Evolutionary conservation across 2,113 vertebrate genomes (phyloP).

Genomic region (Regulus satrapa): DNA sequence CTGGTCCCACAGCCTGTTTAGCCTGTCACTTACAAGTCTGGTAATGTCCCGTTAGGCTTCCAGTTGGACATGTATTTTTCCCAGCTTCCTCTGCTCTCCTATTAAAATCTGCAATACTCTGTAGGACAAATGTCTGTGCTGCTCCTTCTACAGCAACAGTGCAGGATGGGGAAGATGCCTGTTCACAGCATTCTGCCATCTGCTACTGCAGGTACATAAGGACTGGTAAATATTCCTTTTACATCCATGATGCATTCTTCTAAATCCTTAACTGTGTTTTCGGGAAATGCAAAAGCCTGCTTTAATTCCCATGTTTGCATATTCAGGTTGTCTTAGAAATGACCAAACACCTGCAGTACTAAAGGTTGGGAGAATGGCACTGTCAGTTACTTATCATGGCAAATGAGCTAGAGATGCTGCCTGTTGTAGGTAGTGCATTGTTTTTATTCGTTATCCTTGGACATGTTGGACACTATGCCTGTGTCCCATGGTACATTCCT

Average conservation of each 20-base stretch:
- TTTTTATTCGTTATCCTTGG: background rate
- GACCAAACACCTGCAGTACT: background rate
- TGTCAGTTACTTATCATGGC: background rate
- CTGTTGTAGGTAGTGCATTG: background rate
- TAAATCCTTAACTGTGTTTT: background rate
- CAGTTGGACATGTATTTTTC: background rate
- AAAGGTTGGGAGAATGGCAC: background rate
- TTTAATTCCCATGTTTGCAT: background rate
- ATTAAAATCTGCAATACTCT: background rate
- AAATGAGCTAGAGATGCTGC: background rate
- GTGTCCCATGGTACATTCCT: background rate
- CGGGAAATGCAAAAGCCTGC: background rate
- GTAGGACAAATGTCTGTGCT: background rate
- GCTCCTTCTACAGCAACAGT: background rate
- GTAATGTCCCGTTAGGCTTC: background rate
- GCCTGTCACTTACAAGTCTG: background rate
- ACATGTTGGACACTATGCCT: too few relatives aligned
- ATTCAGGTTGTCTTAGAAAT: background rate
- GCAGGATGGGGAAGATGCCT: background rate
- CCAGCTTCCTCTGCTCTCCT: background rate
- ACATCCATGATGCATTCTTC: background rate
- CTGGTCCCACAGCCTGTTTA: background rate
- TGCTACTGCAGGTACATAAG: background rate
- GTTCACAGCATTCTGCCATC: background rate
- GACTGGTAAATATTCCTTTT: background rate